Conservation (phyloP, 2,888 invertebrate species). For the Mesopsocus fuscifrons region DNA sequence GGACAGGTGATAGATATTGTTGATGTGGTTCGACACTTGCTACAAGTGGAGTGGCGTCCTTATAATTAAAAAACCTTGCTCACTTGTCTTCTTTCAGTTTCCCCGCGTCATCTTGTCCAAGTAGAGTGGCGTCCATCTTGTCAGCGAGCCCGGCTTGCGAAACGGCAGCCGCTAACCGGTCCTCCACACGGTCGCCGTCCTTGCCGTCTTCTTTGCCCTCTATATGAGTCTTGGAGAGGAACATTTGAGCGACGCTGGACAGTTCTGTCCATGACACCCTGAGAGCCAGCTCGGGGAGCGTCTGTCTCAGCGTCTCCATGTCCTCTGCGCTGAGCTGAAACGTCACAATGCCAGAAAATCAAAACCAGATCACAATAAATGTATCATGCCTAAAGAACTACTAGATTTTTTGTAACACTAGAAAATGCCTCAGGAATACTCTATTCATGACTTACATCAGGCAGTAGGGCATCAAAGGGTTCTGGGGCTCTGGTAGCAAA, state of each 20-base stretch:
- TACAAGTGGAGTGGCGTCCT: too few species aligned
- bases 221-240: slow-evolving; percentile 37
- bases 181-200: slow-evolving; percentile 3
- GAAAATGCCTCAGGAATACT: too few species aligned
- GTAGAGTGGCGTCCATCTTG: not conserved
- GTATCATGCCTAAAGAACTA: too few species aligned
- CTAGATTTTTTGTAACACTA: too few species aligned
- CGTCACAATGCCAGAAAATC: too few species aligned
- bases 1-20: too few species aligned
- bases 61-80: slow-evolving; percentile 6
- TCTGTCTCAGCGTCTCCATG: slow-evolving; percentile 39
- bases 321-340: slow-evolving; percentile 29
- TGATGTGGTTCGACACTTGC: too few species aligned
- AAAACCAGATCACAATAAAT: slow-evolving; percentile 7
- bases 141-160: not conserved
- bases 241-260: slow-evolving; percentile 49
- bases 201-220: slow-evolving; percentile 25
- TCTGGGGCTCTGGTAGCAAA: slow-evolving; percentile 67
- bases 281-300: slow-evolving; percentile 46
- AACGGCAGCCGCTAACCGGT: slow-evolving; percentile 1
- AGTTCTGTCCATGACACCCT: slow-evolving; percentile 48
- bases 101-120: slow-evolving; percentile 18
- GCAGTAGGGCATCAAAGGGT: slow-evolving; percentile 52
- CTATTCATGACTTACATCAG: slow-evolving; percentile 40
- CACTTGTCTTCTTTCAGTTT: slow-evolving; percentile 17